A percentile compares a stretch with the other conserved stretches of the same genome.
Evolutionary conservation across 2,113 vertebrate species (phyloP).

Genomic region (Microtus oregoni): DNA sequence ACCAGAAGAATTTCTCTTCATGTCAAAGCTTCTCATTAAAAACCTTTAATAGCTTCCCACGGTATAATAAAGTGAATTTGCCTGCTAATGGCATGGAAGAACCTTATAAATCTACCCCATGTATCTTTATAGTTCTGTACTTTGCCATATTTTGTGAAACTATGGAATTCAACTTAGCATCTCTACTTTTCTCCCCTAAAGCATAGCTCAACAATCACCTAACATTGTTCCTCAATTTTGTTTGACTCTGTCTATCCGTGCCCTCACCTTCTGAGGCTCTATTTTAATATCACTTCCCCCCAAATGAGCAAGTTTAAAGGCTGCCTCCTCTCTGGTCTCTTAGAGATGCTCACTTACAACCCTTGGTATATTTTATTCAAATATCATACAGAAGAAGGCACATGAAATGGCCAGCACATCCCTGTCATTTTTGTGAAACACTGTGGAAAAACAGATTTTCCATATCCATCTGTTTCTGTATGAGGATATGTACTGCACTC

Average conservation of each 20-base stretch:
- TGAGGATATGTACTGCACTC: neutral
- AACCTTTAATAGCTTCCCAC: slow-evolving; percentile 30
- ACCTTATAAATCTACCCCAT: slow-evolving; percentile 9
- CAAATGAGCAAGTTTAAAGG: neutral
- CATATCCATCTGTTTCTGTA: neutral
- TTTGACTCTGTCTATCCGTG: neutral
- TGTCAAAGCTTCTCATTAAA: slow-evolving; percentile 52
- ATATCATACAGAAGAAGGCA: neutral
- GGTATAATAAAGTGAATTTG: slow-evolving; percentile 25
- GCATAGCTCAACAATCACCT: neutral
- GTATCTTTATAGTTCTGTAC: neutral
- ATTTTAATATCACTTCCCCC: neutral
- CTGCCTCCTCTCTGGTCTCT: accelerated
- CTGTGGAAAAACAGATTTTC: neutral
- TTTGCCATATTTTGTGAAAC: neutral
- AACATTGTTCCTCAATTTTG: neutral
- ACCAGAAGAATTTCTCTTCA: slow-evolving; percentile 14
- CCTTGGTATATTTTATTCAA: neutral
- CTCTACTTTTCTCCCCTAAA: neutral
- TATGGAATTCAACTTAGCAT: neutral
- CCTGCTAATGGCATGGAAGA: neutral
- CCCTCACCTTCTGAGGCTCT: neutral
- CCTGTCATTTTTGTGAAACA: neutral
- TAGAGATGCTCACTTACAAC: accelerated
- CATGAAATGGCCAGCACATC: neutral